Percentiles rank a stretch among this genome's conserved stretches.
These are phyloP conservation scores for Dasyprocta punctata DNA, from an alignment of 2,113 vertebrate species.

Conservation along the genomic window DNA sequence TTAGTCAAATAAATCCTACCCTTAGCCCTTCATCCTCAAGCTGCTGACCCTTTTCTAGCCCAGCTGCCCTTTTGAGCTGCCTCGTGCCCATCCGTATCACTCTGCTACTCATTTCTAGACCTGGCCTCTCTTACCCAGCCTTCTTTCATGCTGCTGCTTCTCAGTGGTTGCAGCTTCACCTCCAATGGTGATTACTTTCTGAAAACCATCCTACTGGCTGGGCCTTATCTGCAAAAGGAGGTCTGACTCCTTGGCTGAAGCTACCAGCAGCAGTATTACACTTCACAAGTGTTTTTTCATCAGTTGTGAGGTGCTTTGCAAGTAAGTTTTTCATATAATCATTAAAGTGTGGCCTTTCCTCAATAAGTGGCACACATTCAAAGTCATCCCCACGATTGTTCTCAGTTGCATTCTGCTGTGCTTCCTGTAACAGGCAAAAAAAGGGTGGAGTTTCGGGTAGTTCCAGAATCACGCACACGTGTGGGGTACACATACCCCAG, in stretches of 20 bases:
- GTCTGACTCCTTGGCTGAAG: not conserved
- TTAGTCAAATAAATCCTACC: not conserved
- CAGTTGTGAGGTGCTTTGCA: not conserved
- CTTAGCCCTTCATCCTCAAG: not conserved
- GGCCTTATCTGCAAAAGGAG: not conserved
- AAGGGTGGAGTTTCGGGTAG: not conserved
- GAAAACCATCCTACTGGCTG: not conserved
- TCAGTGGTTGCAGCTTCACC: not conserved
- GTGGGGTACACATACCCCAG: not conserved
- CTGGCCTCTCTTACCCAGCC: not conserved
- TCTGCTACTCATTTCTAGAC: not conserved
- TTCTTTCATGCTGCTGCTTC: not conserved
- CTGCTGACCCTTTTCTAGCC: not conserved
- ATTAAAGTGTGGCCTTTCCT: not conserved
- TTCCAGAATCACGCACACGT: not conserved
- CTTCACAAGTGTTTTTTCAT: not conserved
- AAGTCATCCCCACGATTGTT: not conserved
- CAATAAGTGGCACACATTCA: not conserved
- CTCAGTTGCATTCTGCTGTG: not conserved
- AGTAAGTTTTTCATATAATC: not conserved
- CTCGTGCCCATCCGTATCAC: not conserved
- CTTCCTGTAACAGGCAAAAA: not conserved
- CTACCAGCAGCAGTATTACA: not conserved
- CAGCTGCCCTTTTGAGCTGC: not conserved
- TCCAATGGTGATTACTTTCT: not conserved